Evolutionary conservation across 1,140 invertebrate species (phyloP).

Genomic region (Popillia japonica): DNA sequence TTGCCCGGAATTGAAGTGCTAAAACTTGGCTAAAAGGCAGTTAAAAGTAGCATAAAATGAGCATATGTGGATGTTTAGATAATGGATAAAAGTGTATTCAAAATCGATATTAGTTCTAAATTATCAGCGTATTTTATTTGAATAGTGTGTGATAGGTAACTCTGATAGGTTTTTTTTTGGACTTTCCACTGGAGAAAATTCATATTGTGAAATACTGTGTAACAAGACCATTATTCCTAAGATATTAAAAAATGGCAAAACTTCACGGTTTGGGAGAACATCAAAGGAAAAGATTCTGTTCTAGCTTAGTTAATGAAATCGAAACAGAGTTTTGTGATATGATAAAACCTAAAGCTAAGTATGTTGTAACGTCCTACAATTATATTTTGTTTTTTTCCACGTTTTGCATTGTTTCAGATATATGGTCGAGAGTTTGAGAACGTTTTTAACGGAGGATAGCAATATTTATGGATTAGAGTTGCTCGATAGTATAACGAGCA

Average conservation of each 20-base stretch:
- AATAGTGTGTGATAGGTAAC: background rate
- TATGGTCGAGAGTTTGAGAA: background rate
- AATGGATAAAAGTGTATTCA: background rate
- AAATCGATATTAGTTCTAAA: background rate
- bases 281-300: slow-evolving; percentile 28
- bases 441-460: slow-evolving; percentile 21
- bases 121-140: background rate
- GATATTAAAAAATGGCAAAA: background rate
- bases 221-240: background rate
- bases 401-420: background rate
- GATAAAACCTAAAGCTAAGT: slow-evolving; percentile 18
- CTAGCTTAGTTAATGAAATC: background rate
- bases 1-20: too few relatives aligned
- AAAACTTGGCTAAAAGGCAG: background rate
- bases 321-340: background rate
- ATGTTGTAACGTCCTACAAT: background rate
- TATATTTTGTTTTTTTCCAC: background rate
- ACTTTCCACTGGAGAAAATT: background rate
- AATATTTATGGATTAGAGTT: slow-evolving; percentile 42
- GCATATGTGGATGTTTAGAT: background rate
- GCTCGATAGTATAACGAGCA: slow-evolving; percentile 4
- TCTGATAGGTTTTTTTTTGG: background rate
- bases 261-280: background rate
- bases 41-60: background rate
- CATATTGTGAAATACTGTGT: slow-evolving; percentile 27